Evolutionary conservation across 2,797 vertebrate genomes (phyloP).

Genomic region (Geotrypetes seraphini): DNA sequence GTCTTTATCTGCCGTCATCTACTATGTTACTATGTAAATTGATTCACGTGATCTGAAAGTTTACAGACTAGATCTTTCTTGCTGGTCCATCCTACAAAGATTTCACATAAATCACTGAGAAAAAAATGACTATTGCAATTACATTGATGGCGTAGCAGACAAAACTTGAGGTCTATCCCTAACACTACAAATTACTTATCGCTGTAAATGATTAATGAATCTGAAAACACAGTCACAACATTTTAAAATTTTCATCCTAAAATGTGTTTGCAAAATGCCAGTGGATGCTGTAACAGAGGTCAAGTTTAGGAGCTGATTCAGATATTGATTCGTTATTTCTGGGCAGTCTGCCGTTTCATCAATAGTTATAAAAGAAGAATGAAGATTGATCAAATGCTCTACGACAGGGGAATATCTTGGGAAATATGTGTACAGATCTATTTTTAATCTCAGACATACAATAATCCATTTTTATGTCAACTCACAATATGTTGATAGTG

Average conservation of each 20-base stretch:
- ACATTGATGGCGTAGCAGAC: too few relatives aligned
- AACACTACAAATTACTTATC: too few relatives aligned
- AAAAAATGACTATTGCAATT: too few relatives aligned
- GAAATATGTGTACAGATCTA: constrained; percentile 42
- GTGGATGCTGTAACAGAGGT: constrained; percentile 6
- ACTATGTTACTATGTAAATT: too few relatives aligned
- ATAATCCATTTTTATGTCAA: constrained; percentile 47
- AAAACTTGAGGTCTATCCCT: too few relatives aligned
- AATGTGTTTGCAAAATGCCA: constrained; percentile 20
- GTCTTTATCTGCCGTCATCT: too few relatives aligned
- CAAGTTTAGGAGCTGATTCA: constrained; percentile 16
- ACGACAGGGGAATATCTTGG: constrained; percentile 22
- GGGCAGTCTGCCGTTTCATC: constrained; percentile 39
- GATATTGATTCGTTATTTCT: constrained; percentile 38
- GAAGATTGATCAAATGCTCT: constrained; percentile 32
- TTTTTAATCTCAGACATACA: constrained; percentile 50
- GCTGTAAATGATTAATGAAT: constrained; percentile 3
- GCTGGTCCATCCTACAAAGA: too few relatives aligned
- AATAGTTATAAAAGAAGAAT: constrained; percentile 35
- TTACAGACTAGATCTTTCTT: too few relatives aligned
- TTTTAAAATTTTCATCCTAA: constrained; percentile 11
- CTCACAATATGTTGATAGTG: constrained; percentile 21
- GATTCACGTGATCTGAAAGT: too few relatives aligned
- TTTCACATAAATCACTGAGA: too few relatives aligned
- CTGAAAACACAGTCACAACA: constrained; percentile 8